Evolutionary conservation across 1,140 invertebrate genomes (phyloP).

Genomic region (Galendromus occidentalis): DNA sequence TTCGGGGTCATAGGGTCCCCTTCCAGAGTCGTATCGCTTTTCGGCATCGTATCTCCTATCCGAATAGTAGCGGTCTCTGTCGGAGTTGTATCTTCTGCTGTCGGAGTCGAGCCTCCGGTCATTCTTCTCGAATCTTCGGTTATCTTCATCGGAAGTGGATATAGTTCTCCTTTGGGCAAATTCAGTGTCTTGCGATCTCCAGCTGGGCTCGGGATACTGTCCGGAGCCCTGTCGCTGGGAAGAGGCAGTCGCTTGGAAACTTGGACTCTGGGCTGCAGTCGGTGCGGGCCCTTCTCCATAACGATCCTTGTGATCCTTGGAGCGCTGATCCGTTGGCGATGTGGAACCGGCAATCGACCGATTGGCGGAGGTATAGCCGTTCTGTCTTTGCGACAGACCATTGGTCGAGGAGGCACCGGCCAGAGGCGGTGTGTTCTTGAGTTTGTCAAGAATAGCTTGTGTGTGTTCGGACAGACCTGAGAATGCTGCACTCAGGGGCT

Average conservation of each 20-base stretch:
- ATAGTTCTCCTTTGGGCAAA: not conserved
- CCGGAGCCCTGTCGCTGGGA: not conserved
- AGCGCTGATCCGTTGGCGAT: not conserved
- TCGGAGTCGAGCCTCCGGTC: too few species aligned
- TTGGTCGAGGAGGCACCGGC: not conserved
- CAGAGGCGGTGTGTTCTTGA: conserved; percentile 1
- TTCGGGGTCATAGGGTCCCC: too few species aligned
- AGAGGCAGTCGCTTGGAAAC: not conserved
- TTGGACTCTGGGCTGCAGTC: not conserved
- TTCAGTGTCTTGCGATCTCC: conserved; percentile 7
- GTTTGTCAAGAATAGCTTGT: conserved; percentile 5
- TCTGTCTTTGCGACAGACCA: not conserved
- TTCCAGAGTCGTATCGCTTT: too few species aligned
- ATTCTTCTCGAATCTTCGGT: too few species aligned
- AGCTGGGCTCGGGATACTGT: not conserved
- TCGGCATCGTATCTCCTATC: too few species aligned
- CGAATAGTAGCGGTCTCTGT: too few species aligned
- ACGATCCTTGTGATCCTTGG: conserved; percentile 2
- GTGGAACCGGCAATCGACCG: conserved; percentile 8
- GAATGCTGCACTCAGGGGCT: not conserved
- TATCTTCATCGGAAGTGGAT: not conserved
- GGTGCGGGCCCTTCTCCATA: not conserved
- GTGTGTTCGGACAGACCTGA: not conserved
- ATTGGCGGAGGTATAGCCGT: not conserved
- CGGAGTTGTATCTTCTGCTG: too few species aligned